A percentile compares a stretch with the other conserved stretches of the same genome.
Evolutionary conservation across 2,888 invertebrate genomes (phyloP).

Genomic region (Orthosia incerta): DNA sequence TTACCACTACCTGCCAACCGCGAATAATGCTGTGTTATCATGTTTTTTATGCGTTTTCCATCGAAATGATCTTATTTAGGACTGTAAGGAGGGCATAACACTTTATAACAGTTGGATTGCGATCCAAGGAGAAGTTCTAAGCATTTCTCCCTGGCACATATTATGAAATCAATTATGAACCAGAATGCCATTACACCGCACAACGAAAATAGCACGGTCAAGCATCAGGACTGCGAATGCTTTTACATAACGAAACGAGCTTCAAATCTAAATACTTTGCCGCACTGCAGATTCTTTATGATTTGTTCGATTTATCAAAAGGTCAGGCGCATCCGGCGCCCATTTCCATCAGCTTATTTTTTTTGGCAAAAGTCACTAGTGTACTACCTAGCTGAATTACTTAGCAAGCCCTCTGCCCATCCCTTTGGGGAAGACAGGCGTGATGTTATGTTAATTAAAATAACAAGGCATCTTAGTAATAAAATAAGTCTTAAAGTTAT

Average conservation of each 20-base stretch:
- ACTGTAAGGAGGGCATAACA: not conserved
- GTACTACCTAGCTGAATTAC: too few relatives aligned
- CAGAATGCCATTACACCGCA: not conserved
- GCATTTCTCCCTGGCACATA: not conserved
- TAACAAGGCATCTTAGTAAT: not conserved
- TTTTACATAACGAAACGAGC: not conserved
- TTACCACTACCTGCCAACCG: slow-evolving; percentile 1
- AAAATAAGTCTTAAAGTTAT: not conserved
- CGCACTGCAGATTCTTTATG: slow-evolving; percentile 7
- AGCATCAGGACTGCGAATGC: not conserved
- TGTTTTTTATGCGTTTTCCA: not conserved
- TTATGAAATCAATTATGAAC: not conserved
- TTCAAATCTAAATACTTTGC: not conserved
- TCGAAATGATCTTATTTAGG: not conserved
- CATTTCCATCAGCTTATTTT: not conserved
- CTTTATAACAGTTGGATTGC: not conserved
- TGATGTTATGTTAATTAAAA: not conserved
- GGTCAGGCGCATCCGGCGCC: not conserved
- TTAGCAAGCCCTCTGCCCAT: too few relatives aligned
- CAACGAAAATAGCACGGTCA: slow-evolving; percentile 1
- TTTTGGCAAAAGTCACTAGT: too few relatives aligned
- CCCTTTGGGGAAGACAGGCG: too few relatives aligned
- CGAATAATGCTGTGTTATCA: not conserved
- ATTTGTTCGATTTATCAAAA: not conserved
- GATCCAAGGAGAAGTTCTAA: not conserved